Percentiles rank a stretch among this genome's conserved stretches.
Evolutionary conservation across 2,797 vertebrate genomes (phyloP).

Genomic region (Coendou prehensilis): DNA sequence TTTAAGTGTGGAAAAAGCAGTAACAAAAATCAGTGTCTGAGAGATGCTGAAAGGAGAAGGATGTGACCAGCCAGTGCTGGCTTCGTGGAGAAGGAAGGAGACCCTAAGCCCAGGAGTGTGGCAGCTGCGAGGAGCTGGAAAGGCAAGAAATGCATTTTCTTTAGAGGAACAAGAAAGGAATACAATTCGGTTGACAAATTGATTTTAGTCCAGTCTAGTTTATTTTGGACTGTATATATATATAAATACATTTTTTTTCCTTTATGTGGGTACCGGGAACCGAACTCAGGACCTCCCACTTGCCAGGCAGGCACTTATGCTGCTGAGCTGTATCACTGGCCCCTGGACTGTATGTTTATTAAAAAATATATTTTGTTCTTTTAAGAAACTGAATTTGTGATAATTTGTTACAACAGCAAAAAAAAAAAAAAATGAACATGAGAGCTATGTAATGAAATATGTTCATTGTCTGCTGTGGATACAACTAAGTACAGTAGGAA

Average conservation of each 20-base stretch:
- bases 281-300: too few species aligned
- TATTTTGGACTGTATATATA: not conserved
- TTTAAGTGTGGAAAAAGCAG: not conserved
- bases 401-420: not conserved
- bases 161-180: not conserved
- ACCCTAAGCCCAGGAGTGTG: fast-evolving
- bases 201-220: not conserved
- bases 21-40: not conserved
- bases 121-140: not conserved
- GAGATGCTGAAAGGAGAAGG: fast-evolving
- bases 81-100: not conserved
- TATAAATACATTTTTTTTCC: too few species aligned
- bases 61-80: not conserved
- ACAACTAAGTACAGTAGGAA: not conserved
- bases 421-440: not conserved
- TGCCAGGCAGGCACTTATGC: too few species aligned
- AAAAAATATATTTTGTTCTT: not conserved
- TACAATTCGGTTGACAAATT: not conserved
- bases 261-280: too few species aligned
- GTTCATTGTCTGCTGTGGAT: not conserved
- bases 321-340: too few species aligned
- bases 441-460: not conserved
- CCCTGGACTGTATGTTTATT: not conserved
- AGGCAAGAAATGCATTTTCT: not conserved
- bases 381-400: not conserved